phyloP scores from a whole-genome alignment of 2,888 invertebrate species.

The Microctonus hyperodae region DNA sequence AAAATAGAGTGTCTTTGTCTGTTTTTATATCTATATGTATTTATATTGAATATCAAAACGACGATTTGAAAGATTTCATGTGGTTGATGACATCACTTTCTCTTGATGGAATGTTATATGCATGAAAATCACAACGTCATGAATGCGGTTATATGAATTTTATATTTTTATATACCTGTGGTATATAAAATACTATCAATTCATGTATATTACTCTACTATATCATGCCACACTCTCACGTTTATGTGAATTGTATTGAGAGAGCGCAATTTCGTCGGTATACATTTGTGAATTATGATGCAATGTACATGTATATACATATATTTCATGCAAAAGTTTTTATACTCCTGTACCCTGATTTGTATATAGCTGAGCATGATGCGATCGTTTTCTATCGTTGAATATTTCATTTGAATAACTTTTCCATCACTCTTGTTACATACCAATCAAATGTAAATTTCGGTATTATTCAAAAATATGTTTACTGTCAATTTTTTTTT shows the following conservation, averaged over 20 bases:
- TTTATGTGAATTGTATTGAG: slow-evolving; percentile 4
- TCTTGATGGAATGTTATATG: background rate
- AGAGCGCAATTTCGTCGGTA: slow-evolving; percentile 13
- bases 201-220: background rate
- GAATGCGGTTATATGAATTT: background rate
- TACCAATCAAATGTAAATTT: slow-evolving; percentile 11
- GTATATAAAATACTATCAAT: background rate
- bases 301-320: slow-evolving; percentile 1
- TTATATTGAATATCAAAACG: too few relatives aligned
- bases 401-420: slow-evolving; percentile 24
- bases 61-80: too few relatives aligned
- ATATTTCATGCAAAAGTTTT: slow-evolving; percentile 8
- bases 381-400: slow-evolving; percentile 16
- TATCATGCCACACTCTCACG: slow-evolving; percentile 7
- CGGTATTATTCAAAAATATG: slow-evolving; percentile 2
- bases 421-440: slow-evolving; percentile 14
- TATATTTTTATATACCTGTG: background rate
- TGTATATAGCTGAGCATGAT: background rate
- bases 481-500: too few relatives aligned
- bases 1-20: background rate
- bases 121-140: background rate
- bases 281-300: slow-evolving; percentile 13
- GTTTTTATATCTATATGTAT: too few relatives aligned
- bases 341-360: background rate
- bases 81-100: too few relatives aligned